Evolutionary conservation across 2,797 vertebrate genomes (phyloP).

Genomic region (Siniperca scherzeri): DNA sequence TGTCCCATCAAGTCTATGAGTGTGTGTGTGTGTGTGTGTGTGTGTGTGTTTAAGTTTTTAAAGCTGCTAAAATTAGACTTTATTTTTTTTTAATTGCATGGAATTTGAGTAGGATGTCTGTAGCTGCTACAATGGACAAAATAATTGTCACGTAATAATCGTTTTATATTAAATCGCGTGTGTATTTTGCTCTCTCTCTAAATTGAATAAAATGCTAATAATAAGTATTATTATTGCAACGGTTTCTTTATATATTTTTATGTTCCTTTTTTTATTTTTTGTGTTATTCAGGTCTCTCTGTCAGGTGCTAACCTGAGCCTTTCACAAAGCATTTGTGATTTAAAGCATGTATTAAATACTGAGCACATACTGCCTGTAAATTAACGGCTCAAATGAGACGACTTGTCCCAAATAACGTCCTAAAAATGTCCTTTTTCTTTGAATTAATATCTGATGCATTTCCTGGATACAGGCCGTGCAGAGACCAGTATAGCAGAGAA

Average conservation of each 20-base stretch:
- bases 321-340: background rate
- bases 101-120: background rate
- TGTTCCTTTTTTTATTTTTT: background rate
- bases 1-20: too few relatives aligned
- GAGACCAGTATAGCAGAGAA: background rate
- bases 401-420: background rate
- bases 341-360: background rate
- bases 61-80: background rate
- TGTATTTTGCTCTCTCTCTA: background rate
- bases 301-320: conserved; percentile 5
- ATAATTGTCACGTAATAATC: background rate
- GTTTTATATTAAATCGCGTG: background rate
- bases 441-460: background rate
- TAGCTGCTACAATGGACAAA: background rate
- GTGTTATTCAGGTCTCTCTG: background rate
- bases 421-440: background rate
- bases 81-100: background rate
- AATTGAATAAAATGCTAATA: background rate
- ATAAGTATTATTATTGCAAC: conserved; percentile 1
- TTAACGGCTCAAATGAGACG: background rate
- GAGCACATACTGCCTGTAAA: background rate
- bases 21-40: too few relatives aligned
- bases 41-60: background rate
- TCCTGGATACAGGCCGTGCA: background rate
- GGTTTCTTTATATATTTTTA: background rate